Percentiles rank a stretch among this genome's conserved stretches.
Evolutionary conservation across 1,140 invertebrate species (phyloP).

Genomic region (Argopecten irradians): DNA sequence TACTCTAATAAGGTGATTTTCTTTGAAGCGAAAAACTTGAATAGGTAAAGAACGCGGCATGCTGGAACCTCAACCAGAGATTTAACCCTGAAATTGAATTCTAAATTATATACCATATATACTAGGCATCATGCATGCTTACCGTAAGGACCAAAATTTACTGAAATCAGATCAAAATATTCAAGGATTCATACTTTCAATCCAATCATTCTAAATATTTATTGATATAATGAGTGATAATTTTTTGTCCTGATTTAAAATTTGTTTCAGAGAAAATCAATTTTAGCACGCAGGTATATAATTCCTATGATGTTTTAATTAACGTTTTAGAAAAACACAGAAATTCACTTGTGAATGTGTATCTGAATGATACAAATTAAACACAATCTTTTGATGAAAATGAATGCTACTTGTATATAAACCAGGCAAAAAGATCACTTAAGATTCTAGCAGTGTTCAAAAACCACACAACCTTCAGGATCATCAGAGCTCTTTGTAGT

Average conservation of each 20-base stretch:
- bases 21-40: too few relatives aligned
- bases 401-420: neutral
- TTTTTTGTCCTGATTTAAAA: too few relatives aligned
- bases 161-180: neutral
- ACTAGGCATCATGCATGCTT: neutral
- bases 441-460: neutral
- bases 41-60: too few relatives aligned
- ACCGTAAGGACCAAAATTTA: neutral
- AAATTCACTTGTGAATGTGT: neutral
- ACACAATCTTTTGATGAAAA: neutral
- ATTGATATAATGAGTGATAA: too few relatives aligned
- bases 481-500: neutral
- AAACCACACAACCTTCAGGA: neutral
- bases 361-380: neutral
- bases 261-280: neutral
- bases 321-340: neutral
- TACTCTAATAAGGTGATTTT: too few relatives aligned
- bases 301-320: neutral
- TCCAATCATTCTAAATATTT: neutral
- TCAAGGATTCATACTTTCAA: neutral
- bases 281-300: neutral
- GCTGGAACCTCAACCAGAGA: neutral
- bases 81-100: neutral
- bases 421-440: neutral
- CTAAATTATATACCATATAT: too few relatives aligned